Evolutionary conservation across 2,797 vertebrate genomes (phyloP).

Genomic region (Lithobates sylvaticus): DNA sequence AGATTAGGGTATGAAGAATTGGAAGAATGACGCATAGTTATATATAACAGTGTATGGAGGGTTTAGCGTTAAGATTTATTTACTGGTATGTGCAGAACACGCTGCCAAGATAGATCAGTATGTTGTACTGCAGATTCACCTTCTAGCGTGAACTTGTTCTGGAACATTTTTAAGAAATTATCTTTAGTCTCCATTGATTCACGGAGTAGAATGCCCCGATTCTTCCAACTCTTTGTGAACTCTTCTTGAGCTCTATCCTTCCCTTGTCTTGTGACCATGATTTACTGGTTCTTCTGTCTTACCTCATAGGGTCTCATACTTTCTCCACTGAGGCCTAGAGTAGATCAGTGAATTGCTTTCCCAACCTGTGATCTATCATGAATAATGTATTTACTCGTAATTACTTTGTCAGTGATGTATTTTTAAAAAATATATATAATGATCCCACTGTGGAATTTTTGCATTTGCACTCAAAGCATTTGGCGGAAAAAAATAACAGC

Average conservation of each 20-base stretch:
- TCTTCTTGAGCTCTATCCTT: not conserved
- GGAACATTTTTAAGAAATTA: not conserved
- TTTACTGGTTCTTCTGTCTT: not conserved
- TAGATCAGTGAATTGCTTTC: not conserved
- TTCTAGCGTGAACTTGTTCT: not conserved
- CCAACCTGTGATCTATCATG: not conserved
- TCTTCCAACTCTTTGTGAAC: slow-evolving; percentile 1
- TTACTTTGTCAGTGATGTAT: not conserved
- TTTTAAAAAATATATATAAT: not conserved
- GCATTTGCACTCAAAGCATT: not conserved
- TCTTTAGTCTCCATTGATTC: not conserved
- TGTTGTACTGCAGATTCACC: not conserved
- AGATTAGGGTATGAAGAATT: no score
- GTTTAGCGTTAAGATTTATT: not conserved
- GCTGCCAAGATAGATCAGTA: not conserved
- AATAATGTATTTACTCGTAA: not conserved
- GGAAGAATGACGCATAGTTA: no score
- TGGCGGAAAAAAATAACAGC: not conserved
- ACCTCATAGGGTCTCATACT: not conserved
- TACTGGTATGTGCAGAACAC: not conserved
- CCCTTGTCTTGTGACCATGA: not conserved
- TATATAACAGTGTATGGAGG: no score
- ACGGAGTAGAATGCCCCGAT: not conserved
- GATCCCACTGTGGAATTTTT: not conserved
- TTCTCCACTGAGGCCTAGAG: not conserved